phyloP scores from a whole-genome alignment of 2,113 vertebrate species.

The Lontra canadensis region DNA sequence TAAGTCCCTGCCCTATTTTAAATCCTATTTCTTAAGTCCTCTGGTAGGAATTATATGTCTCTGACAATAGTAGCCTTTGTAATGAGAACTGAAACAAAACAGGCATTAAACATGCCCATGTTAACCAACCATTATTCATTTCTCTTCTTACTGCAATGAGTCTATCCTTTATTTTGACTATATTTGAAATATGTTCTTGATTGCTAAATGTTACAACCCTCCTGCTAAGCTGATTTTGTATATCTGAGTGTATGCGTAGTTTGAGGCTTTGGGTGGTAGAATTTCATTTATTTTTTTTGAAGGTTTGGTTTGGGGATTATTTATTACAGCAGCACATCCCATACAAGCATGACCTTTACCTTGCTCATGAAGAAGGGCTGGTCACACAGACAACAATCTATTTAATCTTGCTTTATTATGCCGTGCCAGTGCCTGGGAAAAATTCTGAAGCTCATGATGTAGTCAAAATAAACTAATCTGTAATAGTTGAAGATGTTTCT shows the following conservation, averaged over 20 bases:
- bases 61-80: slow-evolving; percentile 63
- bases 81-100: slow-evolving; percentile 72
- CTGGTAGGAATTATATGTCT: slow-evolving; percentile 61
- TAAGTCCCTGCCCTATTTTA: slow-evolving; percentile 72
- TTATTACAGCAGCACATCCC: slow-evolving; percentile 9
- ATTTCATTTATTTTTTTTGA: slow-evolving; percentile 58
- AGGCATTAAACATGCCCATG: slow-evolving; percentile 51
- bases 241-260: neutral
- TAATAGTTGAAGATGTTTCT: neutral
- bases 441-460: neutral
- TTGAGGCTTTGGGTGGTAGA: slow-evolving; percentile 18
- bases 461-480: slow-evolving; percentile 21
- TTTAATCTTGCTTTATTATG: slow-evolving; percentile 17
- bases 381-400: neutral
- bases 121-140: slow-evolving; percentile 45
- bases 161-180: slow-evolving; percentile 45
- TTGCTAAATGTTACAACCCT: slow-evolving; percentile 47
- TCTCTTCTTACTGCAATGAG: neutral
- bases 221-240: slow-evolving; percentile 19
- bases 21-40: slow-evolving; percentile 70
- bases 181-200: slow-evolving; percentile 35
- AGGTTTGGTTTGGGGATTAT: slow-evolving; percentile 44
- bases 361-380: slow-evolving; percentile 24
- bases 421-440: neutral
- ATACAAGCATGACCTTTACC: slow-evolving; percentile 39